These are phyloP conservation scores for Melinaea marsaeus DNA, from an alignment of 2,888 invertebrate genomes.

Conservation along the genomic window DNA sequence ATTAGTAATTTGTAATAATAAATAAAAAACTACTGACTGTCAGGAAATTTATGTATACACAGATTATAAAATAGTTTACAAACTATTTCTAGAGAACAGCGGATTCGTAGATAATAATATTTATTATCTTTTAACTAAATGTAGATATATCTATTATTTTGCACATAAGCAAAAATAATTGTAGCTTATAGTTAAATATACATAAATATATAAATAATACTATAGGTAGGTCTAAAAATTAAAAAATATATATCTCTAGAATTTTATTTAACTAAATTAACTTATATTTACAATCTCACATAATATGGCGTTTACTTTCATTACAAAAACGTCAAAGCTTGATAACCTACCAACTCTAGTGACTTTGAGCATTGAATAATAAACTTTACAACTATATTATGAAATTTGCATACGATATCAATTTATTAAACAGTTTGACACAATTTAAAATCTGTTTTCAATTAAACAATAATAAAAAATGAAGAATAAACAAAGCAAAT, in stretches of 20 bases:
- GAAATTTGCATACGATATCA: conserved; percentile 1
- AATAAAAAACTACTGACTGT: no score
- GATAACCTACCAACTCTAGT: conserved; percentile 1
- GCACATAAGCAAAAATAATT: no score
- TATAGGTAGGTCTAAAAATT: not conserved
- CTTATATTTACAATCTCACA: conserved; percentile 12
- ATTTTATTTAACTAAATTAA: conserved; percentile 4
- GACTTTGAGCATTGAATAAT: not conserved
- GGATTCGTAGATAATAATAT: no score
- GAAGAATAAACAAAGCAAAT: conserved; percentile 3
- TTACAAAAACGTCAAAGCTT: not conserved
- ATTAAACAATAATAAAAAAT: not conserved
- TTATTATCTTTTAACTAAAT: no score
- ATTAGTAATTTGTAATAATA: not conserved
- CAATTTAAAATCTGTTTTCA: not conserved
- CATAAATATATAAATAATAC: no score
- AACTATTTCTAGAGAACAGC: no score
- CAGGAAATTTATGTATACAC: no score
- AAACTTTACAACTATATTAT: conserved; percentile 4
- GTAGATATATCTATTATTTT: no score
- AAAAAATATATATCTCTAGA: not conserved
- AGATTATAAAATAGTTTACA: no score
- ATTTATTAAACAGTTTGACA: not conserved
- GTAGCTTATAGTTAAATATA: no score
- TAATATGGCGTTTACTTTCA: not conserved